A percentile compares a stretch with the other conserved stretches of the same genome.
These are phyloP conservation scores for Smithornis capensis DNA, from an alignment of 2,113 vertebrate genomes.

Conservation along the genomic window DNA sequence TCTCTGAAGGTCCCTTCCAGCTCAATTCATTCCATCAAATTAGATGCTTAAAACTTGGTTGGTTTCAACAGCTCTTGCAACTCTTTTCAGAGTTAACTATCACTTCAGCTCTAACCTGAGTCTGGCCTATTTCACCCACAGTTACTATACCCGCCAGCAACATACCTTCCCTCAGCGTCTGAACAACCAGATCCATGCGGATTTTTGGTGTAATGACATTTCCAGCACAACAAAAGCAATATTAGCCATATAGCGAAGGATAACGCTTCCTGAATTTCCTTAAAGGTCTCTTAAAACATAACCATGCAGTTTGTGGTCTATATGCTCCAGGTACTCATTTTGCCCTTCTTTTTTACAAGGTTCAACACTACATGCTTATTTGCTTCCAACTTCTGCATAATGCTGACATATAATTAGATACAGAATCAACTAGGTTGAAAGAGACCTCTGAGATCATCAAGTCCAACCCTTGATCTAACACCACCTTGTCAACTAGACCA, in stretches of 20 bases:
- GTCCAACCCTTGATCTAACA: no score
- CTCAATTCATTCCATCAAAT: neutral
- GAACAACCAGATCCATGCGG: neutral
- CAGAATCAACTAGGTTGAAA: no score
- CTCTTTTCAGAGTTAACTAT: neutral
- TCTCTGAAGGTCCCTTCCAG: neutral
- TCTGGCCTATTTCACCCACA: neutral
- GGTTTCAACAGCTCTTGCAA: neutral
- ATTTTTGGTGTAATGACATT: neutral
- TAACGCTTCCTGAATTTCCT: neutral
- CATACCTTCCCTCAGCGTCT: neutral
- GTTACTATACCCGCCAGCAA: neutral
- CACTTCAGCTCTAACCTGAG: neutral
- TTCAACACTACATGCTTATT: neutral
- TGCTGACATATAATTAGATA: neutral
- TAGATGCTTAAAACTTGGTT: neutral
- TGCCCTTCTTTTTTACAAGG: neutral
- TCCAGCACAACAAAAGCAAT: neutral
- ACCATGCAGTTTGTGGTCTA: neutral
- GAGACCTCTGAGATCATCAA: no score
- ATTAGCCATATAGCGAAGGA: neutral
- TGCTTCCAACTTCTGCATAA: neutral
- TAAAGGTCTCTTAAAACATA: neutral
- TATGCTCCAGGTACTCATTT: neutral
- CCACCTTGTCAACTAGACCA: no score